These are phyloP conservation scores for Lepeophtheirus salmonis DNA, from an alignment of 1,140 invertebrate species.

Conservation along the genomic window DNA sequence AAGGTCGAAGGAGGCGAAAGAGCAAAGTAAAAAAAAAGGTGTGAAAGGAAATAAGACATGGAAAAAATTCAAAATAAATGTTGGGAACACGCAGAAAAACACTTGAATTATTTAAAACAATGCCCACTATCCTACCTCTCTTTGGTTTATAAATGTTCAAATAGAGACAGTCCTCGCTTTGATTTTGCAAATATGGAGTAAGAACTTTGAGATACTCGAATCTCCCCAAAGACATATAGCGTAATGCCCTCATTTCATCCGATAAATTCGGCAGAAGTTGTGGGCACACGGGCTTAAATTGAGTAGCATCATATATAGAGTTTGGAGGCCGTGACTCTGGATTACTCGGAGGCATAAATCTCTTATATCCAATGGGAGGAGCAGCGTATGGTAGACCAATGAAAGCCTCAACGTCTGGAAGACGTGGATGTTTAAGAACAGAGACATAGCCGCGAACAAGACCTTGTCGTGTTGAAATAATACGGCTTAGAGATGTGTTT, in stretches of 20 bases:
- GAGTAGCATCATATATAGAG: conserved; percentile 33
- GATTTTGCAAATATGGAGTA: conserved; percentile 60
- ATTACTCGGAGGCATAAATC: conserved; percentile 36
- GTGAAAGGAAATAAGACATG: too few species aligned
- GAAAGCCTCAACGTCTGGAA: conserved; percentile 53
- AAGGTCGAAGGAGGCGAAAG: too few species aligned
- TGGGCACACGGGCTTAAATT: conserved; percentile 63
- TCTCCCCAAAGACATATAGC: conserved; percentile 69
- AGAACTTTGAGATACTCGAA: conserved; percentile 64
- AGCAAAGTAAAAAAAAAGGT: too few species aligned
- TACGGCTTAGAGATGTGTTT: too few species aligned
- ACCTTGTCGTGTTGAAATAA: conserved; percentile 70
- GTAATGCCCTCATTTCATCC: conserved; percentile 51
- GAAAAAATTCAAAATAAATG: too few species aligned
- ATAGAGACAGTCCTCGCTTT: conserved; percentile 90
- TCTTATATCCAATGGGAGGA: conserved; percentile 36
- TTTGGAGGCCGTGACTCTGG: conserved; percentile 21
- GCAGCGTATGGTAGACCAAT: conserved; percentile 46
- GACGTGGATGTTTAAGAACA: conserved; percentile 48
- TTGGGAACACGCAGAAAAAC: too few species aligned
- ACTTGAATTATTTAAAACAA: too few species aligned
- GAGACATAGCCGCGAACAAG: conserved; percentile 68
- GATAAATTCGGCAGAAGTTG: conserved; percentile 32
- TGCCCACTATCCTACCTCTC: neutral
- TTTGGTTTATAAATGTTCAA: conserved; percentile 82